Evolutionary conservation across 2,888 invertebrate genomes (phyloP).

Genomic region (Philereme transversata): DNA sequence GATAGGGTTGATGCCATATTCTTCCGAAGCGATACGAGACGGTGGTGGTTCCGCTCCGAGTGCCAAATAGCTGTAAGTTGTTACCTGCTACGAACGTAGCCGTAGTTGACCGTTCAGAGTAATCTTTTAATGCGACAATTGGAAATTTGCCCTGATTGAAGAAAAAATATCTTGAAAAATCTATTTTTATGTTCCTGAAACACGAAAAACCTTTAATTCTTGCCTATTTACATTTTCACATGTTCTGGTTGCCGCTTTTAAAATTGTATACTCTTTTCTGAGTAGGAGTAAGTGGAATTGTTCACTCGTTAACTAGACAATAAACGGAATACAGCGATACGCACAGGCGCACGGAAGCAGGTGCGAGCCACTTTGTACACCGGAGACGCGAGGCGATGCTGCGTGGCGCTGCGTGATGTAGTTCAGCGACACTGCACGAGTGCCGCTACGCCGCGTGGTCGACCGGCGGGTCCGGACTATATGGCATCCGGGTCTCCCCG

Average conservation of each 20-base stretch:
- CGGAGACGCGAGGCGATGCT: neutral
- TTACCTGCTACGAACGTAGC: conserved; percentile 4
- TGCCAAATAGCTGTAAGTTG: conserved; percentile 27
- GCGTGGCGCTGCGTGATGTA: neutral
- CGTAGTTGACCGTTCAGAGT: neutral
- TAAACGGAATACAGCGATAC: conserved; percentile 43
- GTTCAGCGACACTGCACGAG: neutral
- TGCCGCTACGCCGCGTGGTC: neutral
- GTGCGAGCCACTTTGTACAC: neutral
- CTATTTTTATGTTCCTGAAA: too few relatives aligned
- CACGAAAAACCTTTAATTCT: too few relatives aligned
- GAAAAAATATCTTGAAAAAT: too few relatives aligned
- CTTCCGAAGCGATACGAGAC: conserved; percentile 1
- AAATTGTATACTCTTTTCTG: conserved; percentile 10
- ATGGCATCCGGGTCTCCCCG: too few relatives aligned
- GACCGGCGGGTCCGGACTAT: too few relatives aligned
- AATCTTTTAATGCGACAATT: too few relatives aligned
- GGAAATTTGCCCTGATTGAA: too few relatives aligned
- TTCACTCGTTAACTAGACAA: conserved; percentile 45
- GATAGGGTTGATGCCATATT: conserved; percentile 4
- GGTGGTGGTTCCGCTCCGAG: conserved; percentile 8
- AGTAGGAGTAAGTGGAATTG: conserved; percentile 13
- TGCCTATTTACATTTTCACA: neutral
- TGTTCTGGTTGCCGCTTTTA: conserved; percentile 22
- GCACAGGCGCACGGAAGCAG: conserved; percentile 35